Conservation (phyloP, 2,797 vertebrate genomes). For the Brachyalestes nurse region DNA sequence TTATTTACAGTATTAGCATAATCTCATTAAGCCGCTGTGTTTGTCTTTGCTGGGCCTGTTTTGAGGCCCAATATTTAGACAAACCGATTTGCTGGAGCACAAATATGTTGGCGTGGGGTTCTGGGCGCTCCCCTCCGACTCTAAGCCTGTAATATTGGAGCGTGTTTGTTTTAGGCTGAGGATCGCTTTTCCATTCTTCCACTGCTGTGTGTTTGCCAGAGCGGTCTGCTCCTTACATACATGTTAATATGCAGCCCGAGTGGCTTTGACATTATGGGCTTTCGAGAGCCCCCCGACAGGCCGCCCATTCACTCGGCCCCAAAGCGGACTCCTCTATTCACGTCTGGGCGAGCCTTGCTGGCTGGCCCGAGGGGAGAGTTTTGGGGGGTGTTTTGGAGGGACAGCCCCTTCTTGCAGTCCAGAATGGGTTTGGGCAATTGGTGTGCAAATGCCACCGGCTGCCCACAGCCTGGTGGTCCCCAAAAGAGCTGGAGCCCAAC, state of each 20-base stretch:
- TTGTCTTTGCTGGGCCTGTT: constrained; percentile 27
- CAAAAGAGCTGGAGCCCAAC: constrained; percentile 47
- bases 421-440: constrained; percentile 61
- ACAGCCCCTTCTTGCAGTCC: constrained; percentile 44
- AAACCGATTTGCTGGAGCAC: constrained; percentile 33
- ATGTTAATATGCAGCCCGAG: constrained; percentile 62
- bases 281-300: constrained; percentile 58
- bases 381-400: constrained; percentile 28
- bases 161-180: constrained; percentile 55
- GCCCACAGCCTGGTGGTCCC: constrained; percentile 55
- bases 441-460: constrained; percentile 63
- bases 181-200: constrained; percentile 49
- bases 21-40: constrained; percentile 19
- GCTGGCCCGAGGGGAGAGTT: constrained; percentile 36
- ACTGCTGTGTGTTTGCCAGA: constrained; percentile 30
- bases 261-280: constrained; percentile 52
- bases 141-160: constrained; percentile 38
- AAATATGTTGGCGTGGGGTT: constrained; percentile 1
- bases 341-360: constrained; percentile 40
- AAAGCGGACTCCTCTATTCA: constrained; percentile 61
- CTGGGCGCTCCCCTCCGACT: constrained; percentile 14
- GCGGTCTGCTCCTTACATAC: constrained; percentile 58
- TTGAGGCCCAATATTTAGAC: constrained; percentile 38
- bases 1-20: constrained; percentile 20
- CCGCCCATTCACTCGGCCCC: constrained; percentile 58